phyloP scores from a whole-genome alignment of 2,888 invertebrate genomes.

The Apodemia mormo region DNA sequence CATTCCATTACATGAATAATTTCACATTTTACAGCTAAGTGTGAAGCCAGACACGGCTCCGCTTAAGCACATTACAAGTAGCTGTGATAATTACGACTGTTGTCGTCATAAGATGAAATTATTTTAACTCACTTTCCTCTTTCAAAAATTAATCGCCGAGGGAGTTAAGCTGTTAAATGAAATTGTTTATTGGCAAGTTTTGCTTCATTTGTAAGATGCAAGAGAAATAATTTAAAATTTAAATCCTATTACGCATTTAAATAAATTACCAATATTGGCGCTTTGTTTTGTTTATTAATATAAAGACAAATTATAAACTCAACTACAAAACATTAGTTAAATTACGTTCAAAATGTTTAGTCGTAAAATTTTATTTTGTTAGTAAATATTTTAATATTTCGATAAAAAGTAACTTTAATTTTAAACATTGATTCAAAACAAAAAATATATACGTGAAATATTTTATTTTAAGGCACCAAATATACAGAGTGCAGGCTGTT shows the following conservation, averaged over 20 bases:
- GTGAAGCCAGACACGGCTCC: conserved; percentile 39
- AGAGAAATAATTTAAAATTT: background rate
- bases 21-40: conserved; percentile 25
- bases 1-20: conserved; percentile 22
- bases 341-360: no score
- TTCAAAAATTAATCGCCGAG: conserved; percentile 33
- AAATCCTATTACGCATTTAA: background rate
- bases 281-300: no score
- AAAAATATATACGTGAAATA: no score
- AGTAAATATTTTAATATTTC: no score
- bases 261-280: no score
- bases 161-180: conserved; percentile 31
- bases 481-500: no score
- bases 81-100: conserved; percentile 38
- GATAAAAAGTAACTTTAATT: no score
- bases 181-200: conserved; percentile 33
- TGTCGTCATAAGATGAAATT: conserved; percentile 41
- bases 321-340: no score
- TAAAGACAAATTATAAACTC: no score
- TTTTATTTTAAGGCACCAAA: no score
- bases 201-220: conserved; percentile 13
- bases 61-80: conserved; percentile 40
- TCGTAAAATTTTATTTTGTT: no score
- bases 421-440: no score
- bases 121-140: conserved; percentile 36